phyloP scores from a whole-genome alignment of 2,888 invertebrate genomes.

The Scaptomyza tumidula region DNA sequence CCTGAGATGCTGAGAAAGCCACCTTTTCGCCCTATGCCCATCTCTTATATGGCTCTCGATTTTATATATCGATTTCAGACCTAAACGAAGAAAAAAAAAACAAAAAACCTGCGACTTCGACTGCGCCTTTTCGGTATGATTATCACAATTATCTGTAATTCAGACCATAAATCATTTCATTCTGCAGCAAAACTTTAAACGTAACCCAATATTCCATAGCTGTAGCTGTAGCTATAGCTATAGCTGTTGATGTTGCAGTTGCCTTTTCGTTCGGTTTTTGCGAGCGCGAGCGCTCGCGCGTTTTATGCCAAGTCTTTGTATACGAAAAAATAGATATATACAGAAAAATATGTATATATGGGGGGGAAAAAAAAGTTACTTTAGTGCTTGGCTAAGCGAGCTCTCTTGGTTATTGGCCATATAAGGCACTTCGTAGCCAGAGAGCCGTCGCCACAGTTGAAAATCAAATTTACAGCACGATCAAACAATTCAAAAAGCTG shows the following conservation, averaged over 20 bases:
- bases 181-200: conserved; percentile 65
- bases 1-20: conserved; percentile 19
- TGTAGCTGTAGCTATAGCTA: conserved; percentile 21
- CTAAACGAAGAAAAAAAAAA: neutral
- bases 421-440: conserved; percentile 26
- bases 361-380: conserved; percentile 48
- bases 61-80: conserved; percentile 73
- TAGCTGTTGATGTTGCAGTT: conserved; percentile 25
- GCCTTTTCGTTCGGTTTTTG: conserved; percentile 2
- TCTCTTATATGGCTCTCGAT: conserved; percentile 39
- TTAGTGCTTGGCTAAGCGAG: conserved; percentile 18
- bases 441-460: conserved; percentile 62
- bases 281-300: no score
- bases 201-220: conserved; percentile 67
- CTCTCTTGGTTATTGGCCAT: conserved; percentile 32
- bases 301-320: conserved; percentile 6
- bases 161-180: conserved; percentile 82
- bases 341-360: conserved; percentile 39
- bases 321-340: conserved; percentile 42
- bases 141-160: conserved; percentile 83
- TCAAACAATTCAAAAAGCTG: conserved; percentile 69
- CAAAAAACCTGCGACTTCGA: conserved; percentile 44
- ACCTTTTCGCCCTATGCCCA: conserved; percentile 12
- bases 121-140: conserved; percentile 77
- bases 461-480: conserved; percentile 74